Evolutionary conservation across 2,888 invertebrate genomes (phyloP), one percentile per base, ranked within the genome.

Genomic region (Volucella zonaria): DNA sequence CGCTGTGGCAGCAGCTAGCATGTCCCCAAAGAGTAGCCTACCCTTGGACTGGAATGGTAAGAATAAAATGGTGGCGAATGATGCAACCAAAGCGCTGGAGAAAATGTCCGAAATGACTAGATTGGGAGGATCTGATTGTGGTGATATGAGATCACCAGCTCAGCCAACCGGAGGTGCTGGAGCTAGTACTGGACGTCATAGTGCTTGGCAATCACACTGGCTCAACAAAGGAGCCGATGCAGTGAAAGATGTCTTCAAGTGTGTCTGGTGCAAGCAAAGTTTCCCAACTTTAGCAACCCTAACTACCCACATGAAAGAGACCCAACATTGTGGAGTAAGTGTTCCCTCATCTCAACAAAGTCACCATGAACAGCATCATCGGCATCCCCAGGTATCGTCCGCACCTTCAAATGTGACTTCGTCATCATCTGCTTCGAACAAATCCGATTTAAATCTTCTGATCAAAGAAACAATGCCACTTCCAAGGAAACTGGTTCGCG

Each of bases 121-220:
- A 89, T 92, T 97, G 42, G 96, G 96, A 3, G 95, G 96, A 3
- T 87, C 82, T 2, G 70, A 73, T 31, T 95, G 95, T 85, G 95
- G 95, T 89, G 82, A 87, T n/a, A 85, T 79, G 77, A 78, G 87
- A 23, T 54, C 68, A 43, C 77, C 73, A 14, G 58, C 74, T 70
- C 86, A 88, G 18, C 87, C 87, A 8, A 68, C 83, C 1, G 74
- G 81, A 8, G 71, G 86, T 1, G 68, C 83, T 42, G 86, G 82
- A 15, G 70, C 82, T 15, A 56, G 64, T 42, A 85, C 82, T 2
- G 96, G 96, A 15, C 93, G 97, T 2, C 97, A 97, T 91, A 97
- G 96, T 87, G 97, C 98, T 14, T 98, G 99, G 96, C 99, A 99
- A 90, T 98, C 98, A 2, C 98, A 99, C 91, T 99, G 99, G 99